Evolutionary conservation across 2,113 vertebrate genomes (phyloP).

Genomic region (Capreolus pygargus): DNA sequence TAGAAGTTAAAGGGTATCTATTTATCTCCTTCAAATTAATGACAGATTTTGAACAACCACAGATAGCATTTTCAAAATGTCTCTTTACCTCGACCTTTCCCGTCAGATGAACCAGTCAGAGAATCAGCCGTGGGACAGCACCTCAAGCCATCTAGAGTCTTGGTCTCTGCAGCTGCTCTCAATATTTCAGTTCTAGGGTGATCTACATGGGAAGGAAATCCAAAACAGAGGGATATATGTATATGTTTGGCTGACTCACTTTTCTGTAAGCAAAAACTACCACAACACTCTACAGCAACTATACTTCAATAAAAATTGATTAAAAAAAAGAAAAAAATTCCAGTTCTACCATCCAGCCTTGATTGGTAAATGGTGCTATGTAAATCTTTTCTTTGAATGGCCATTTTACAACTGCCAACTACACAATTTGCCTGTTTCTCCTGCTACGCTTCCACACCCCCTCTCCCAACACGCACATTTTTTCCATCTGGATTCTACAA

Average conservation of each 20-base stretch:
- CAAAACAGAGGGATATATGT: not conserved
- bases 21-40: not conserved
- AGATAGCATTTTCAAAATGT: not conserved
- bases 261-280: not conserved
- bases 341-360: not conserved
- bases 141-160: not conserved
- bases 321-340: not conserved
- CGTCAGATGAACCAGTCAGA: not conserved
- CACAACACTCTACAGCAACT: not conserved
- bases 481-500: not conserved
- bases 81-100: not conserved
- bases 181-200: not conserved
- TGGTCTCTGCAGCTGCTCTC: rapidly evolving
- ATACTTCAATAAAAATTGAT: not conserved
- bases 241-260: not conserved
- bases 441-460: rapidly evolving
- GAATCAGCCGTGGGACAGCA: not conserved
- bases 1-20: not conserved
- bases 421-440: not conserved
- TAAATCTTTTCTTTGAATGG: not conserved
- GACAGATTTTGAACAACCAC: not conserved
- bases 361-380: not conserved
- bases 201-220: not conserved
- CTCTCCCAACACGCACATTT: no score
- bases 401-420: not conserved